Evolutionary conservation across 2,888 invertebrate genomes (phyloP), one percentile per base, ranked within the genome.

Genomic region (Glaucopsyche alexis): DNA sequence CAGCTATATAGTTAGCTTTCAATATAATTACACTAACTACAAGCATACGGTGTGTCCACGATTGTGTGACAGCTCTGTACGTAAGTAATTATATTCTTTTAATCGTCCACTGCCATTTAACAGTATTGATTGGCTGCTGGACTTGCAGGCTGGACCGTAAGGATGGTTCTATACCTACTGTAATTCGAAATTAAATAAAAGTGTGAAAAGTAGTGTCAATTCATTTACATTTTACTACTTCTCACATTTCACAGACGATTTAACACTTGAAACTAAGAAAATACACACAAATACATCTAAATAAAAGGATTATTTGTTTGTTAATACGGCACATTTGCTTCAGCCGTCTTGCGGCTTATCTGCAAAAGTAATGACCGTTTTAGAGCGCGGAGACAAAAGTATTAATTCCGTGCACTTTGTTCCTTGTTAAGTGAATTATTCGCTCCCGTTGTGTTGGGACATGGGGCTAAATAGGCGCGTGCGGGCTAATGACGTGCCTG

Each of bases 401-500:
- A 69, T 69, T 69, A 69, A 69, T 69, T 69, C 69, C 47, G 69
- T 49, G 49, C 47, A 69, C 69, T 69, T 16, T 45, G 45, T 67
- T 42, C 13, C 45, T 19, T 47, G 69, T 14, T 64, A 72, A 72
- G 29, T 72, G 72, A 72, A 50, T 65, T 72, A 72, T 72, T 72
- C 19, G 64, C 47, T 71, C 47, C 19, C 16, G 55, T 13, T 40
- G 38, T 60, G 55, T 16, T 52, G 38, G 60, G 45, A 40, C 52
- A 71, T 7, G 52, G 11, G 52, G 40, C 29, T 16, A 38, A 49
- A 71, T 5, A 66, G 40, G 50, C 66, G 78, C 77, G 78, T 76
- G 76, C 72, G 71, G 73, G 74, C 75, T 79, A 77, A 79, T 77
- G 78, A 78, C 75, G 79, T 74, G 74, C 60, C 72, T 77, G 78